Base-by-base conservation (phyloP, 1,140 invertebrate genomes). In the Marisa cornuarietis region DNA sequence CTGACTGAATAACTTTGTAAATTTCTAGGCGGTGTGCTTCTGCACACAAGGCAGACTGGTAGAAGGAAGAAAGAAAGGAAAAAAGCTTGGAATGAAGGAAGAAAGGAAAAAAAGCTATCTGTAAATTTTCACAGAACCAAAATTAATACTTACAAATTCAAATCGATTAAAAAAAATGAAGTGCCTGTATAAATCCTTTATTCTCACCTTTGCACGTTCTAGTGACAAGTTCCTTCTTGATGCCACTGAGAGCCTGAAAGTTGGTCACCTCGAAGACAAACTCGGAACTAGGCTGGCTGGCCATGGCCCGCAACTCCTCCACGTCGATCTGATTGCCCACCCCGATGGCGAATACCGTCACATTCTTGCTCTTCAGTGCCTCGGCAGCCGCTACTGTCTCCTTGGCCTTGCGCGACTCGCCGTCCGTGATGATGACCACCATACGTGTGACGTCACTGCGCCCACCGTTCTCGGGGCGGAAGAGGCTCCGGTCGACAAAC, bases 371-470 rank as follows among this genome's bases (percentile, higher is more conserved):
- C 63, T 79, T 77, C 26, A 82, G 26, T 5, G 62, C 26, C n/a
- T n/a, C 9, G 22, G 78, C 74, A 8, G 58, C 72, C 18, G n/a
- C 68, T 18, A 62, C 10, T 11, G 82, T 82, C 18, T 74, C 80
- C n/a, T 76, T 74, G 9, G 26, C 13, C 69, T 81, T 78, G 18
- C 82, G 79, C 10, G 85, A 86, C 52, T 80, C 74, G 20, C 88
- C 88, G 72, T 89, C 88, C 8, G 88, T 89, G 26, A 89, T 76
- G n/a, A 89, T 79, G 71, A 89, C 78, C 11, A 79, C 83, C 0
- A 88, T 69, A 16, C 84, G 73, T 13, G 69, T 26, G 16, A 83
- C 84, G 20, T 80, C 66, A 9, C 66, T 49, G 61, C 88, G 75
- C 16, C 74, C 83, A 20, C 85, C 86, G 65, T 84, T 77, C 71